A percentile compares a stretch with the other conserved stretches of the same genome.
phyloP scores from a whole-genome alignment of 2,888 invertebrate genomes.

The Palloptera scutellata region DNA sequence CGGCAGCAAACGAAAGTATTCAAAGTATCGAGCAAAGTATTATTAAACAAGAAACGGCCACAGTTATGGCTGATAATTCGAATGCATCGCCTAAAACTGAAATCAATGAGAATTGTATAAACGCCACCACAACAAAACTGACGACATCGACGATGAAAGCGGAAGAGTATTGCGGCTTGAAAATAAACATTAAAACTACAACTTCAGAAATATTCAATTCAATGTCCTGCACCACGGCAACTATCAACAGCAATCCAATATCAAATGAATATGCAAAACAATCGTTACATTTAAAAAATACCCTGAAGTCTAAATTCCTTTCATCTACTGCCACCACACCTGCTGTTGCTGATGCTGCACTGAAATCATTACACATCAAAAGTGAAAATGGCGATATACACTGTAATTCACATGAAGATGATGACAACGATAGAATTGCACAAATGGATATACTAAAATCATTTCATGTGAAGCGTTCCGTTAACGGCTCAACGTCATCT shows the following conservation, averaged over 20 bases:
- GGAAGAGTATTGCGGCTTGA: no score
- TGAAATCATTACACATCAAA: constrained; percentile 12
- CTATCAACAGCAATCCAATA: no score
- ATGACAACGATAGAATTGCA: constrained; percentile 16
- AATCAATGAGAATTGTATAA: no score
- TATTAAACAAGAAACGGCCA: no score
- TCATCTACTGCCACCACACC: background rate
- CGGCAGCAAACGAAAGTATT: background rate
- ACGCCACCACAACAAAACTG: no score
- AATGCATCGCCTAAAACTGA: no score
- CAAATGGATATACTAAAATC: constrained; percentile 28
- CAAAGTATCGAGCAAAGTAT: background rate
- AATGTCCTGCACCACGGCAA: no score
- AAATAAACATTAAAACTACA: no score
- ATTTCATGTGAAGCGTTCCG: background rate
- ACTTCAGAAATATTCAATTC: no score
- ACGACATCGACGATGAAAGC: no score
- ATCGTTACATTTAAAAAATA: background rate
- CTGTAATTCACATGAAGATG: constrained; percentile 20
- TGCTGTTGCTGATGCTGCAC: background rate
- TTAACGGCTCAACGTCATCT: constrained; percentile 2
- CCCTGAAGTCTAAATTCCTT: background rate
- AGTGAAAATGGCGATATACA: constrained; percentile 8
- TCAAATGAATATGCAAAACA: no score
- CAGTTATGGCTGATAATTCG: no score